These are phyloP conservation scores for Macroglossus sobrinus DNA, from an alignment of 2,113 vertebrate genomes.

Conservation along the genomic window DNA sequence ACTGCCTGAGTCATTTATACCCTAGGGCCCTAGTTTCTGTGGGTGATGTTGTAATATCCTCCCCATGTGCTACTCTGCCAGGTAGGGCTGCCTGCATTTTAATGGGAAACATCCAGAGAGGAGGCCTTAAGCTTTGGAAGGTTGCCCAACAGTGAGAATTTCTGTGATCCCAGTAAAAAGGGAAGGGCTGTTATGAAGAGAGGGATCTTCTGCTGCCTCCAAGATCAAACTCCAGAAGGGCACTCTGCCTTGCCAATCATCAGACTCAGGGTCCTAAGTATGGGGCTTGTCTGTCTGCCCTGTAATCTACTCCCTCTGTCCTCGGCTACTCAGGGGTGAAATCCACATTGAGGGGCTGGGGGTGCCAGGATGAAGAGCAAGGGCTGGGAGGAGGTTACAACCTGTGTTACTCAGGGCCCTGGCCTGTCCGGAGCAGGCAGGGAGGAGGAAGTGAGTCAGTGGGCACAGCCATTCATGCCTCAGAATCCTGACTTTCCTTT, in stretches of 20 bases:
- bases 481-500: conserved; percentile 73
- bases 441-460: conserved; percentile 75
- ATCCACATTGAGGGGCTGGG: background rate
- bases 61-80: background rate
- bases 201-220: background rate
- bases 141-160: background rate
- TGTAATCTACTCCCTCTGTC: background rate
- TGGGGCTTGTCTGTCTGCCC: background rate
- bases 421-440: background rate
- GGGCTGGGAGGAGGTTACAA: background rate
- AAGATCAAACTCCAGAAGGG: background rate
- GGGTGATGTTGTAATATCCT: background rate
- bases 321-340: background rate
- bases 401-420: conserved; percentile 59
- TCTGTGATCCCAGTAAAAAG: background rate
- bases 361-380: background rate
- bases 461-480: conserved; percentile 52
- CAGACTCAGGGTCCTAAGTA: background rate
- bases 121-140: background rate
- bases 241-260: background rate
- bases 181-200: background rate
- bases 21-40: background rate
- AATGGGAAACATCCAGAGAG: background rate
- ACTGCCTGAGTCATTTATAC: conserved; percentile 48
- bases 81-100: background rate